Base-by-base conservation (phyloP, 1,140 invertebrate species). In the Trissolcus basalis region DNA sequence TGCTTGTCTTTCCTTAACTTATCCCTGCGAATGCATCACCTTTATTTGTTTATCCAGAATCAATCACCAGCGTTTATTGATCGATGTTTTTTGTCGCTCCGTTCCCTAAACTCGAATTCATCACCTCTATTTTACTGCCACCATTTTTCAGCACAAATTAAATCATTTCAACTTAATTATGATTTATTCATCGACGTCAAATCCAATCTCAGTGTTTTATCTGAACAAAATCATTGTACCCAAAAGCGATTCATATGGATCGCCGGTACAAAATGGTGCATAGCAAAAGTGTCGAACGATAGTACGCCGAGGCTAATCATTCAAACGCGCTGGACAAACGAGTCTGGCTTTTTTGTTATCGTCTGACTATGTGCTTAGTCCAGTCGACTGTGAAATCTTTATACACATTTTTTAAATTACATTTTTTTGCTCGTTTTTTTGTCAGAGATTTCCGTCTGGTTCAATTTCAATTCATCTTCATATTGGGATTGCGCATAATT, bases 311-410 rank as follows among this genome's bases (percentile, higher is more conserved):
- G n/a, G n/a, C n/a, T n/a, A n/a, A n/a, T n/a, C n/a, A 27, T 27
- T 27, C 19, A 55, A n/a, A 67, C 68, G 51, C 55, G 58, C 51
- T 12, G 64, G 53, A 49, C 59, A 61, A 32, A 59, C 54, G 48
- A n/a, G 63, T 71, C 58, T 60, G 54, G 39, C 19, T 15, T 60
- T 74, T 56, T 60, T 48, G 56, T 60, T 63, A 48, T 56, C 67
- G 54, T 61, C 61, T 68, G 49, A 50, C 56, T 27, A 41, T 74
- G 56, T 59, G 19, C 6, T 27, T 27, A 27, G 19, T 27, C 19
- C 1, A 6, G 19, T 27, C 6, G 19, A 27, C n/a, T n/a, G n/a
- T n/a, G n/a, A n/a, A n/a, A n/a, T n/a, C n/a, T n/a, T n/a, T n/a
- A n/a, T n/a, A n/a, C n/a, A n/a, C n/a, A n/a, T n/a, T n/a, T n/a